These are phyloP conservation scores for Malurus melanocephalus DNA, from an alignment of 2,113 vertebrate genomes.

Conservation along the genomic window DNA sequence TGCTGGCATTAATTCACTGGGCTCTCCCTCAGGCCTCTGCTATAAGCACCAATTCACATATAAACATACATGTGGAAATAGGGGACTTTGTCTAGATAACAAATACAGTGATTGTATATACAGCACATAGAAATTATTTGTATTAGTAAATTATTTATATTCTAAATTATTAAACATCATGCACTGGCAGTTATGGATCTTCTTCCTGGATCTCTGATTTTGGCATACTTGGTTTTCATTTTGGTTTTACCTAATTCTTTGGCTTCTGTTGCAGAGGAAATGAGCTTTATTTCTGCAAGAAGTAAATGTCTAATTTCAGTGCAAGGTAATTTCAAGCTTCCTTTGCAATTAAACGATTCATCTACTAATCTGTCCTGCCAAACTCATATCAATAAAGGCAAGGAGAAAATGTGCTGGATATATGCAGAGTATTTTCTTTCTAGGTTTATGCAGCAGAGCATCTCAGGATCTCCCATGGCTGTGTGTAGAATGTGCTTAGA, in stretches of 20 bases:
- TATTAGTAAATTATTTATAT: rapidly evolving
- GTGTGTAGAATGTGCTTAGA: not conserved
- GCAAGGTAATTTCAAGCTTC: not conserved
- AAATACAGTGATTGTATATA: not conserved
- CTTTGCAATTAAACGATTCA: not conserved
- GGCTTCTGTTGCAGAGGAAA: not conserved
- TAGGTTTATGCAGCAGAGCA: not conserved
- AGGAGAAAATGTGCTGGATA: not conserved
- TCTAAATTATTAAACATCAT: not conserved
- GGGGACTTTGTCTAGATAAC: not conserved
- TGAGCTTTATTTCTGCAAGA: not conserved
- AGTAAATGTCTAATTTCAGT: not conserved
- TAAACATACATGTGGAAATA: rapidly evolving
- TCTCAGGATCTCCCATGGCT: not conserved
- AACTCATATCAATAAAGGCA: not conserved
- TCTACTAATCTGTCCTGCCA: not conserved
- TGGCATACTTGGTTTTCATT: not conserved
- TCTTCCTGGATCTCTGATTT: not conserved
- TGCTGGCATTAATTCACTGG: not conserved
- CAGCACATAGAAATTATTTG: not conserved
- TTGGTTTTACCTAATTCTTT: not conserved
- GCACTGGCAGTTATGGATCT: not conserved
- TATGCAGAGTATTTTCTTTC: not conserved
- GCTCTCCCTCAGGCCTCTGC: not conserved
- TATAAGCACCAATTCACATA: not conserved